phyloP scores from a whole-genome alignment of 2,888 invertebrate species.

The Cerastis leucographa region DNA sequence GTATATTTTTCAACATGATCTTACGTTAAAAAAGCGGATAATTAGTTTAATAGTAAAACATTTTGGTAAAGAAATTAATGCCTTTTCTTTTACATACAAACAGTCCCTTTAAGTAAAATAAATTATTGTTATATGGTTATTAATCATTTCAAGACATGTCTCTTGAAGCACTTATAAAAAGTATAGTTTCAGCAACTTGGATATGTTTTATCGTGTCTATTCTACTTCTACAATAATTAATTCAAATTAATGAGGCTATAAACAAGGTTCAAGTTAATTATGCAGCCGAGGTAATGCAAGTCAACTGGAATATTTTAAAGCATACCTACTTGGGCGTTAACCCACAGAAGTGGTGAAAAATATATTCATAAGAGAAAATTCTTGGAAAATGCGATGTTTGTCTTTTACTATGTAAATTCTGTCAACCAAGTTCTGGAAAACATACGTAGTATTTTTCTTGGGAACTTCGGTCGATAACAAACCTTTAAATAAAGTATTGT shows the following conservation, averaged over 20 bases:
- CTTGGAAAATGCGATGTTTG: conserved; percentile 37
- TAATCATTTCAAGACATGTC: not conserved
- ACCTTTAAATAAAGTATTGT: conserved; percentile 34
- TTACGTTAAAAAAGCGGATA: not conserved
- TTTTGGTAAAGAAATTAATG: not conserved
- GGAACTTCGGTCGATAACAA: conserved; percentile 29
- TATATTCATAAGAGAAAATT: conserved; percentile 40
- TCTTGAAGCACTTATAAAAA: not conserved
- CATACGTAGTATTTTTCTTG: conserved; percentile 25
- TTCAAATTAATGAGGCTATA: conserved; percentile 66
- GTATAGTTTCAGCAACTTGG: conserved; percentile 5
- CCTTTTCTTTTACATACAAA: not conserved
- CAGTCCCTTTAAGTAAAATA: not conserved
- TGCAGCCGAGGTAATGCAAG: conserved; percentile 66
- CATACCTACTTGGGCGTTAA: conserved; percentile 39
- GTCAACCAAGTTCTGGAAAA: conserved; percentile 21
- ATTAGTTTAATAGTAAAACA: not conserved
- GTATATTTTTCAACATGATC: too few relatives aligned
- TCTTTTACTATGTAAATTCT: conserved; percentile 34
- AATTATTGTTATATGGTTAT: not conserved
- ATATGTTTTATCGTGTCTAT: conserved; percentile 32
- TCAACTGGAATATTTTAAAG: conserved; percentile 64
- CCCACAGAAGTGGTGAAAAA: conserved; percentile 36
- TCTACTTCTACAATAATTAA: conserved; percentile 44
- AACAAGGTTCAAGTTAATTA: conserved; percentile 68